Base-by-base conservation (phyloP, 2,113 vertebrate genomes). In the Odocoileus hemionus region DNA sequence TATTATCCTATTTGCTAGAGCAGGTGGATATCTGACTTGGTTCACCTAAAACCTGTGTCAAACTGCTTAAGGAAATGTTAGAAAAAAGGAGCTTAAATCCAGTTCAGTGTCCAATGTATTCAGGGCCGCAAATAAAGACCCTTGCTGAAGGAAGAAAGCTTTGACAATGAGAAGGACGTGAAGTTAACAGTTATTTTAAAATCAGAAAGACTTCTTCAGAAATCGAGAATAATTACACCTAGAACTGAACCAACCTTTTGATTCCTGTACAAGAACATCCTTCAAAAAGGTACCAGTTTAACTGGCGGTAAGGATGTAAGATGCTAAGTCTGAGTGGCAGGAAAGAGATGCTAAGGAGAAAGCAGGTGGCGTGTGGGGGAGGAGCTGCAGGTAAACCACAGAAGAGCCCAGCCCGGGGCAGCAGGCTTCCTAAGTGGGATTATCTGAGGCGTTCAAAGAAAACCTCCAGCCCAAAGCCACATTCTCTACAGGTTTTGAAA, bases 401-500 rank as follows among this genome's bases (percentile, higher is more conserved):
- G 12, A 5, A 10, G 13, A 7, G 45, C 19, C 1, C 13, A 1
- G 28, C 39, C 2, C 1, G 12, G 25, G 19, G 79, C 2, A 36
- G 33, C 7, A 12, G 52, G 7, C 9, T 11, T 78, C 78, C 55
- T 55, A 19, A 33, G 5, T 60, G 57, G 47, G 26, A 82, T 70
- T 33, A 93, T 87, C 84, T 14, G 47, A 61, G 36, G 47, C 5
- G 0, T 28, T 55, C 39, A 43, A 70, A 78, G 70, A 57, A 97
- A 91, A 10, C 67, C 5, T 55, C 33, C 43, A n/a, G 58, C 30
- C 28, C 74, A 70, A 89, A 96, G 86, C 50, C 74, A 55, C 89
- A 55, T 82, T 82, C 39, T 74, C 19, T 30, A 58, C 25, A 47
- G 54, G 95, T 58, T 90, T 45, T 52, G 36, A 93, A 94, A 97